Evolutionary conservation across 2,113 vertebrate genomes (phyloP), one percentile per base, ranked within the genome.

Genomic region (Eclectus roratus): DNA sequence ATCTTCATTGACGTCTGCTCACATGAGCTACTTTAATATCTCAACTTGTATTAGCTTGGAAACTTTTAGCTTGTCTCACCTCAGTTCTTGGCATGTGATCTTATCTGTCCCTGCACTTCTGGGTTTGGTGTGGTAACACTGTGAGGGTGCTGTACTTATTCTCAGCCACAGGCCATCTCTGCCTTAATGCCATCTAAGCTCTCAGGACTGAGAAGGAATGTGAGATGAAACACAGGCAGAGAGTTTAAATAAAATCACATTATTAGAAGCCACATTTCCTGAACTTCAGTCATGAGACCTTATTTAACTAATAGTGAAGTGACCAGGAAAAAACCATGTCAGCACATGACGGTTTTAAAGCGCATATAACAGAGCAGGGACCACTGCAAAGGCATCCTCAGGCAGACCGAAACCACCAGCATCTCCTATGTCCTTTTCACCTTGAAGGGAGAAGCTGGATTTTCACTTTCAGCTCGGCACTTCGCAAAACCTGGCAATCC

Each of bases 381-480:
- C 72, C 43, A 73, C 27, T 78, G 89, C 76, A 87, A 82, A 55
- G 79, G 66, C 52, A 91, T 73, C 41, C 53, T 80, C 52, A 60
- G 56, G 81, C 91, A 88, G 71, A 73, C n/a, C 44, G 73, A 85
- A 83, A 18, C 53, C 43, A 50, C 49, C 76, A 93, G 68, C 80
- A 65, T 86, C 79, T 92, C 58, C 18, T 55, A 7, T 19, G 87
- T 93, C 89, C 91, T 96, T 95, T 92, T 88, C 95, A 95, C 87
- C 94, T 97, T 96, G 92, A 95, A 95, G 66, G 19, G 58, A 93
- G 66, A 89, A 76, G 88, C 88, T 88, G 82, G 80, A 64, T 96
- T 93, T 93, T 85, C 56, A 46, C 70, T 94, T 84, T 56, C 66
- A 89, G 77, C 86, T 72, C 2, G 6, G 90, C 49, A 39, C 76